phyloP scores from a whole-genome alignment of 2,888 invertebrate species.

The Antitype chi region DNA sequence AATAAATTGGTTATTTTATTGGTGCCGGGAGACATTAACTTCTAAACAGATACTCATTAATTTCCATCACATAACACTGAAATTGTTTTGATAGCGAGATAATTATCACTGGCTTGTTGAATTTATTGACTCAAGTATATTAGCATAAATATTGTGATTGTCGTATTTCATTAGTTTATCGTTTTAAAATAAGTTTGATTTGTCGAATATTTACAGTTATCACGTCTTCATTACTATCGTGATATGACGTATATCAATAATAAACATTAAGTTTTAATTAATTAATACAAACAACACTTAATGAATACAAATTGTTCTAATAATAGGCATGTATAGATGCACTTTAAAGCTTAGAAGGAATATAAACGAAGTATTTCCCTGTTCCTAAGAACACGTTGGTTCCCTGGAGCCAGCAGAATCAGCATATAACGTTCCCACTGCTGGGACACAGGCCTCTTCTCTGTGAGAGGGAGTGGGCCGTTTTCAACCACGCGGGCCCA shows the following conservation, averaged over 20 bases:
- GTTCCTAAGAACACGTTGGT: too few relatives aligned
- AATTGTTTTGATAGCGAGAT: conserved; percentile 66
- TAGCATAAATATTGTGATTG: conserved; percentile 48
- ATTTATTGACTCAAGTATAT: conserved; percentile 54
- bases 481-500: background rate
- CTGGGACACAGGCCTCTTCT: background rate
- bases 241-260: conserved; percentile 4
- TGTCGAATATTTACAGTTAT: conserved; percentile 24
- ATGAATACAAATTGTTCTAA: background rate
- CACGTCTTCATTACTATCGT: conserved; percentile 17
- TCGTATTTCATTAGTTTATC: conserved; percentile 37
- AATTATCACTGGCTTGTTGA: conserved; percentile 53
- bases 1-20: conserved; percentile 72
- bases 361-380: background rate
- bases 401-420: background rate
- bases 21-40: conserved; percentile 62
- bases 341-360: background rate
- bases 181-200: conserved; percentile 38
- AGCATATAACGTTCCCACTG: background rate
- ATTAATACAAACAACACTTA: conserved; percentile 4
- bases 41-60: conserved; percentile 65
- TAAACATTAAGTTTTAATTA: background rate
- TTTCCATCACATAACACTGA: conserved; percentile 68
- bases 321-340: too few relatives aligned
- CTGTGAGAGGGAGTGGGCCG: background rate